phyloP scores from a whole-genome alignment of 92 coral and sea anemone species.

The Porites evermanni region DNA sequence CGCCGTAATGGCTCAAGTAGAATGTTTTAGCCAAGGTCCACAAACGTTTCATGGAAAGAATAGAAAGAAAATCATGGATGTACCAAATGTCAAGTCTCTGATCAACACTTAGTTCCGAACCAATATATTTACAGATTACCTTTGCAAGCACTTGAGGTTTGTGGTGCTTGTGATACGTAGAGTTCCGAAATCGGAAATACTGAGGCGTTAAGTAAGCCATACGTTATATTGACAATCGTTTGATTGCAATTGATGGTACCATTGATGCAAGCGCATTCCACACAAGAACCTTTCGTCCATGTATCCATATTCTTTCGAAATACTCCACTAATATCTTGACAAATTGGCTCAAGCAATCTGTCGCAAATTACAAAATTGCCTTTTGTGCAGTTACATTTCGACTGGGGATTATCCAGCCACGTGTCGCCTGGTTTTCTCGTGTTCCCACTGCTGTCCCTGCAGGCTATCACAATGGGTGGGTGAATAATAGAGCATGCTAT shows the following conservation, averaged over 20 bases:
- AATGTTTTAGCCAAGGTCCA: no score
- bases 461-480: background rate
- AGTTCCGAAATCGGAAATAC: conserved; percentile 8
- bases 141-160: conserved; percentile 10
- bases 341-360: background rate
- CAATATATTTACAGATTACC: background rate
- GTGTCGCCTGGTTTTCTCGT: conserved; percentile 11
- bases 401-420: conserved; percentile 13
- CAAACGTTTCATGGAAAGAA: no score
- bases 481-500: background rate
- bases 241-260: conserved; percentile 15
- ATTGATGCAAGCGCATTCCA: conserved; percentile 27
- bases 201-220: conserved; percentile 20
- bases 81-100: no score
- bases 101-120: no score
- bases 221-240: conserved; percentile 14
- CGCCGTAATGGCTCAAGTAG: no score
- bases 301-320: conserved; percentile 16
- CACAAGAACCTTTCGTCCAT: conserved; percentile 39
- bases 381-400: background rate
- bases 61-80: no score
- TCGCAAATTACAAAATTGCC: background rate
- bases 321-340: conserved; percentile 20
- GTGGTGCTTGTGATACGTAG: background rate
- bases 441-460: conserved; percentile 4